Base-by-base conservation (phyloP, 2,888 invertebrate species). In the Chalcosyrphus nemorum region DNA sequence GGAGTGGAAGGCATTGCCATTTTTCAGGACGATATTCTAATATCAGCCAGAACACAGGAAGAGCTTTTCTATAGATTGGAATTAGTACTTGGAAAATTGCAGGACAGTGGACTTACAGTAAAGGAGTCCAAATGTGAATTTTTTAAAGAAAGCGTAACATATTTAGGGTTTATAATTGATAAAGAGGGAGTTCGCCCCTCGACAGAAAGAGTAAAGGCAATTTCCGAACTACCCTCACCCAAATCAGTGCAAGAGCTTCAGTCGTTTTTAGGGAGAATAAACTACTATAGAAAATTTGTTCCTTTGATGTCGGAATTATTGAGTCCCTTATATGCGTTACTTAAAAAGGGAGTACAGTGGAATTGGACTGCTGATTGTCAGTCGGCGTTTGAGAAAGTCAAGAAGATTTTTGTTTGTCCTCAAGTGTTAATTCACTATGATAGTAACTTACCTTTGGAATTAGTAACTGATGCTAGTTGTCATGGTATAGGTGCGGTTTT, bases 61-160 rank as follows among this genome's bases (percentile, higher is more conserved):
- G 27, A 41, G 5, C 38, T n/a, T 24, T 7, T 43, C 11, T 6
- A 41, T n/a, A 38, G 59, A 21, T 38, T 11, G 9, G 41, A 61
- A 61, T 45, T 29, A 45, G 61, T 61, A 24, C 45, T 61, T 29
- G 29, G 15, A 9, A 61, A 45, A 61, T n/a, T 61, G 27, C 61
- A 61, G 45, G 61, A 61, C 4, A 45, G 61, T 61, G 61, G 61
- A 2, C 43, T 45, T 15, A 45, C 61, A 45, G 61, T 29, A 17
- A 61, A 29, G 32, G n/a, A 15, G 45, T 19, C 29, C 6, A 61
- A 45, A 61, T 61, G 61, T 29, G 61, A 45, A 45, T 45, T 61
- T 45, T 45, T 61, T 24, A 59, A 43, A 59, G 59, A 41, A 0
- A 38, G 27, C 27, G 59, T 57, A 1, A 57, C 57, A 38, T 57